phyloP scores from a whole-genome alignment of 2,888 invertebrate genomes.

The Lepetodrilus schrolli region DNA sequence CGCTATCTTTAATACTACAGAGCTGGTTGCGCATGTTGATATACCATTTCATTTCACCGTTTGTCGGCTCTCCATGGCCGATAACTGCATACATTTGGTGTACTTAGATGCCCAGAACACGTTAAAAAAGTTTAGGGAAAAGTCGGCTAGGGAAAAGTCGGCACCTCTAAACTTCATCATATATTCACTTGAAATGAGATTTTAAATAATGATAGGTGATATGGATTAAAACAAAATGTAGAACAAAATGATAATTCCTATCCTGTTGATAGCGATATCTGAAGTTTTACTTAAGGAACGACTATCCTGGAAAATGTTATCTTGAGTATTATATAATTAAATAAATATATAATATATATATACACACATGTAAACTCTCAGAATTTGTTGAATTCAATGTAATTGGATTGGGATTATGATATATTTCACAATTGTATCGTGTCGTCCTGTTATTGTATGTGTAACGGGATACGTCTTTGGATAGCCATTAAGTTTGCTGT shows the following conservation, averaged over 20 bases:
- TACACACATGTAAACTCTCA: neutral
- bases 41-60: conserved; percentile 9
- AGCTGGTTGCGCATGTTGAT: neutral
- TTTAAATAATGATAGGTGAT: neutral
- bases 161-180: neutral
- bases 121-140: neutral
- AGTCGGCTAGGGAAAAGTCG: neutral
- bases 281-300: too few species aligned
- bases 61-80: neutral
- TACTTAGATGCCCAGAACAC: conserved; percentile 1
- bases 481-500: too few species aligned
- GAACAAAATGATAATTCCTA: too few species aligned
- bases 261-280: too few species aligned
- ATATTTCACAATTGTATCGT: too few species aligned
- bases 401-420: too few species aligned
- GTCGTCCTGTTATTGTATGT: too few species aligned
- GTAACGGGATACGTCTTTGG: too few species aligned
- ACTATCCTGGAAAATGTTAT: too few species aligned
- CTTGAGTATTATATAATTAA: too few species aligned
- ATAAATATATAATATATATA: too few species aligned
- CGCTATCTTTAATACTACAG: conserved; percentile 2
- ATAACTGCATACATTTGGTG: neutral
- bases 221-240: neutral
- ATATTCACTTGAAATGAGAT: conserved; percentile 5
- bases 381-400: too few species aligned